Conservation (phyloP, 2,113 vertebrate genomes). For the Spheniscus mendiculus region DNA sequence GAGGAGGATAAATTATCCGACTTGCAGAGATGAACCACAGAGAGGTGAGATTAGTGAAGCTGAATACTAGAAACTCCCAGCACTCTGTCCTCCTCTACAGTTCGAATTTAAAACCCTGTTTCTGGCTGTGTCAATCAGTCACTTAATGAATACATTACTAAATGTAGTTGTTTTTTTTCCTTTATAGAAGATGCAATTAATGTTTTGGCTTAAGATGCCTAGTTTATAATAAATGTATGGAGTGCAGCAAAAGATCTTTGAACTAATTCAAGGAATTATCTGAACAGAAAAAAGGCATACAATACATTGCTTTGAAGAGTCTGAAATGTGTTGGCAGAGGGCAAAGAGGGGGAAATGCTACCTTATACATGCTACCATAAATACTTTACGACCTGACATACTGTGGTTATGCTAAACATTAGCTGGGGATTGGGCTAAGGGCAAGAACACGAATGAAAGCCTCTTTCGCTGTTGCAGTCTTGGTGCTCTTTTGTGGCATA, state of each 20-base stretch:
- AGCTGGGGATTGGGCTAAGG: not conserved
- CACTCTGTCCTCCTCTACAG: slow-evolving; percentile 38
- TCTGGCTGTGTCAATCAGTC: slow-evolving; percentile 69
- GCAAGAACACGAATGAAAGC: not conserved
- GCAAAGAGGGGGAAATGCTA: not conserved
- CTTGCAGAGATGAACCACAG: slow-evolving; percentile 69
- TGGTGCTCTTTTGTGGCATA: accelerated
- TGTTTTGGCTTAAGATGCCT: slow-evolving; percentile 54
- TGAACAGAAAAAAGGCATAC: not conserved
- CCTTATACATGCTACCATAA: not conserved
- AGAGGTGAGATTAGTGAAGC: slow-evolving; percentile 68
- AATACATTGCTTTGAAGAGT: not conserved
- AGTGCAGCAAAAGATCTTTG: not conserved
- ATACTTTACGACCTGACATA: accelerated
- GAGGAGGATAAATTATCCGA: slow-evolving; percentile 73
- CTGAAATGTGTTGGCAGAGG: not conserved
- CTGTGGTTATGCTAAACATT: accelerated
- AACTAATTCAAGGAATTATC: not conserved
- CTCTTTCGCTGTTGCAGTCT: not conserved
- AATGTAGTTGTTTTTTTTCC: not conserved
- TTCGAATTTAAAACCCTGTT: slow-evolving; percentile 40
- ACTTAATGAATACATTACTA: slow-evolving; percentile 53
- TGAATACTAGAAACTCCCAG: slow-evolving; percentile 47
- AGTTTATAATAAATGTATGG: slow-evolving; percentile 17
- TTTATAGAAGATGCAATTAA: slow-evolving; percentile 61